Conservation (phyloP, 2,797 vertebrate species). For the Amniataba percoides region DNA sequence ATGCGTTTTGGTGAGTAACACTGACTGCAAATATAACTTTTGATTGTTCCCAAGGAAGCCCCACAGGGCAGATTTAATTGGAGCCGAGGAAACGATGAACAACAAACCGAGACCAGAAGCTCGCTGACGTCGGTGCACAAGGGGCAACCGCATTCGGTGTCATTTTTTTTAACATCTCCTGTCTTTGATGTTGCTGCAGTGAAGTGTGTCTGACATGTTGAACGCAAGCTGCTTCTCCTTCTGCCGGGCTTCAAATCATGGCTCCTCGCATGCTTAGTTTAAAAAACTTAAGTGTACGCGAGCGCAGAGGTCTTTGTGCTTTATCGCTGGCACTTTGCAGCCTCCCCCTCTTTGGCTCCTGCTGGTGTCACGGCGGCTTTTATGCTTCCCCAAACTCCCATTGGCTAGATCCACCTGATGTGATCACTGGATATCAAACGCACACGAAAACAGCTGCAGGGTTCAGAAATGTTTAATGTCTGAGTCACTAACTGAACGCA, state of each 20-base stretch:
- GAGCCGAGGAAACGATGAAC: neutral
- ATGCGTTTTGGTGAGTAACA: neutral
- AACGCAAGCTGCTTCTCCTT: neutral
- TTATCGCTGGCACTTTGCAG: neutral
- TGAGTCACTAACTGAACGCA: slow-evolving; percentile 50
- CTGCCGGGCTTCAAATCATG: neutral
- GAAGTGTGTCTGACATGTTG: slow-evolving; percentile 5
- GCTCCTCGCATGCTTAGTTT: neutral
- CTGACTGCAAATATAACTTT: neutral
- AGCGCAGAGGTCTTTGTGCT: neutral
- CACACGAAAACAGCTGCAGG: slow-evolving; percentile 35
- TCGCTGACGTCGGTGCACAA: too few species aligned
- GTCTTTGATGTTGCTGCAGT: neutral
- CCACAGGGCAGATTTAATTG: neutral
- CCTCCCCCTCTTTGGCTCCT: neutral
- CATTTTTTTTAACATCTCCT: too few species aligned
- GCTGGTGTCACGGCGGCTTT: neutral
- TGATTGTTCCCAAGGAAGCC: neutral
- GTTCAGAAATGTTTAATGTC: slow-evolving; percentile 28
- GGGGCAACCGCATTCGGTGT: neutral
- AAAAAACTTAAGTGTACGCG: neutral
- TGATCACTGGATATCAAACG: slow-evolving; percentile 25
- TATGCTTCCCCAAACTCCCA: slow-evolving; percentile 3
- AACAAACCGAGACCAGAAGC: neutral
- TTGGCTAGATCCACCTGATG: slow-evolving; percentile 35